Evolutionary conservation across 2,113 vertebrate species (phyloP).

Genomic region (Danio rerio): GRCz12tu NC_133183.1:64468501-64469000

Average conservation of each 20-base stretch:
- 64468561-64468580: neutral
- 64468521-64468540: conserved; percentile 38
- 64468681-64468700: conserved; percentile 8
- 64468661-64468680: conserved; percentile 20
- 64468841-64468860: conserved; percentile 80
- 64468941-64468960: conserved; percentile 77
- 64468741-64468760: conserved; percentile 75
- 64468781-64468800: conserved; percentile 75
- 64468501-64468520: conserved; percentile 26
- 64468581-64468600: neutral
- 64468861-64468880: conserved; percentile 76
- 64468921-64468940: conserved; percentile 75
- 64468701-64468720: conserved; percentile 20
- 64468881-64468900: conserved; percentile 63
- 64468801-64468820: conserved; percentile 64
- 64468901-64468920: conserved; percentile 72
- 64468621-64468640: neutral
- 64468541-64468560: conserved; percentile 20
- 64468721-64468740: conserved; percentile 46
- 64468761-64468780: conserved; percentile 59
- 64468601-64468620: neutral
- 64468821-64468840: conserved; percentile 67
- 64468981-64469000: conserved; percentile 99
- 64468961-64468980: conserved; percentile 96
- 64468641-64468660: conserved; percentile 32